Evolutionary conservation across 2,113 vertebrate genomes (phyloP).

Genomic region (Heterotilapia buettikoferi): DNA sequence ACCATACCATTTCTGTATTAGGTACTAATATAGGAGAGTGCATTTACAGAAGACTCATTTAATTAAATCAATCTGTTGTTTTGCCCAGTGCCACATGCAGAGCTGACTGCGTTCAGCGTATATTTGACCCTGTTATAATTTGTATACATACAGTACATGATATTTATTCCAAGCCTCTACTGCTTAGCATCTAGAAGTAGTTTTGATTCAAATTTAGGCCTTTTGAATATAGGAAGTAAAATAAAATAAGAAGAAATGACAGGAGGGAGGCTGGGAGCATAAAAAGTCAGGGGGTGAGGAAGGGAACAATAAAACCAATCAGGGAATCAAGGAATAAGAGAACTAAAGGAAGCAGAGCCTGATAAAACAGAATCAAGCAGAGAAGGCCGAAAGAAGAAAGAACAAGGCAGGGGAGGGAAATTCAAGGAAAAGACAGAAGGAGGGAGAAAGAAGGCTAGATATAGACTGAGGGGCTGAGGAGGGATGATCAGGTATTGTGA

Average conservation of each 20-base stretch:
- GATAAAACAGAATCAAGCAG: neutral
- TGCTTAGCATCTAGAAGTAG: neutral
- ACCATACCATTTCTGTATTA: neutral
- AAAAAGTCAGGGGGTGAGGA: neutral
- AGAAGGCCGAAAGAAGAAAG: neutral
- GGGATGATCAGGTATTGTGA: neutral
- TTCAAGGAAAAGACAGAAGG: neutral
- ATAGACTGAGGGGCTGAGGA: neutral
- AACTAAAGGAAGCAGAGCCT: neutral
- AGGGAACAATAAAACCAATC: neutral
- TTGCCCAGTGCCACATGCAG: neutral
- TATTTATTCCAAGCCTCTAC: neutral
- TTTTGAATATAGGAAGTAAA: neutral
- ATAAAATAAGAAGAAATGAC: neutral
- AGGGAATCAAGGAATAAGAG: neutral
- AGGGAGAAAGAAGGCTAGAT: neutral
- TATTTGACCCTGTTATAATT: neutral
- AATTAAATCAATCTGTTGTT: neutral
- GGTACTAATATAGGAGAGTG: neutral
- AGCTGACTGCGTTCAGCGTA: neutral
- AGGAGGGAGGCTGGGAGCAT: neutral
- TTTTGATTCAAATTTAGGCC: neutral
- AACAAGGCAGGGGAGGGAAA: neutral
- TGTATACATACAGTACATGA: neutral
- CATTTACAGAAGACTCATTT: neutral